Base-by-base conservation (phyloP, 2,888 invertebrate genomes). In the Apoda limacodes region DNA sequence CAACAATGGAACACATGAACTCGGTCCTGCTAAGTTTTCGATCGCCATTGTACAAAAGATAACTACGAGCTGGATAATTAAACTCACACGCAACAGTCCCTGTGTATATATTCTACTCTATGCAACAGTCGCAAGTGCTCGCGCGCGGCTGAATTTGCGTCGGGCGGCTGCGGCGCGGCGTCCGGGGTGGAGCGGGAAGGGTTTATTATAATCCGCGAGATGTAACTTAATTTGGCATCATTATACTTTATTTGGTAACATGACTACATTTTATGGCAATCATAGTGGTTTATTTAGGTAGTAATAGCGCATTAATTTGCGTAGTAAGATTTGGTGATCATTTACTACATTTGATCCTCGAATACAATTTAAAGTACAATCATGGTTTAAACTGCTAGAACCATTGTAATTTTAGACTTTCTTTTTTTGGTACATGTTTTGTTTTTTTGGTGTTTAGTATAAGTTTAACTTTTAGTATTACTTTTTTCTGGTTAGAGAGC, bases 1-100 rank as follows among this genome's bases (percentile, higher is more conserved):
- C 12, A 28, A 28, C n/a, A n/a, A n/a, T n/a, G n/a, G n/a, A n/a
- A n/a, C n/a, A n/a, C 28, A 28, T 6, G 20, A 28, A 20, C 28
- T 28, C 7, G 28, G 20, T 20, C 28, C 21, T 6, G 28, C 28
- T 28, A 28, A 28, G 28, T 12, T 20, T 28, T 28, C 28, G 12
- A 21, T 28, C 28, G 28, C 28, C 28, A 28, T 28, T 11, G 21
- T 20, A 11, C n/a, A n/a, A n/a, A 28, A 20, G 3, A 20, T 12
- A 6, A 20, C 23, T 9, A 9, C 9, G 11, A 23, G 23, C 9
- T 11, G 12, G 23, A 12, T 11, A 23, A 23, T 12, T 11, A 23
- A 23, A 23, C 12, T 10, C 4, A 13, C 25, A 13, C 12, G 12
- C 9, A 9, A 24, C 24, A 24, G 11, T 12, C n/a, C n/a, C n/a